Evolutionary conservation across 35 echinoderm and acorn worm genomes (phyloP), one percentile per base, ranked within the genome.

Genomic region (Patiria miniata): DNA sequence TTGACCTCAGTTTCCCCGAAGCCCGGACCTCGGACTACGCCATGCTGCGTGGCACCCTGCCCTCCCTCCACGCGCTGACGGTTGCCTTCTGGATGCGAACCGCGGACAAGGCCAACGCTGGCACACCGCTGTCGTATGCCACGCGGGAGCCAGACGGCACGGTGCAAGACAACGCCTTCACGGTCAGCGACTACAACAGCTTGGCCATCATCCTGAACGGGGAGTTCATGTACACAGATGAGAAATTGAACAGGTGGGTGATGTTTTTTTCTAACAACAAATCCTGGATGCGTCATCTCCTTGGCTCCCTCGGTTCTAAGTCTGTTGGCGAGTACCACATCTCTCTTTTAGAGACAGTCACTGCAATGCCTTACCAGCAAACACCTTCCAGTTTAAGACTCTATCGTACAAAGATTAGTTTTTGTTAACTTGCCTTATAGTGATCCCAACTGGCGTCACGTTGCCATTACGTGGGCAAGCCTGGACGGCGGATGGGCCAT

Each of bases 71-170:
- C 42, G 92, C 87, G 12, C 85, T 94, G 19, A 94, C 92, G 26
- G 1, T 94, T 5, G 36, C 92, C 9, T 90, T 94, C 42, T 94
- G 92, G 92, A 94, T 94, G 92, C 61, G 58, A 18, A 94, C 92
- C 7, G 12, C 73, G 6, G 92, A 94, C 58, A 68, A 37, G n/a
- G 26, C 30, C 7, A 89, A 85, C 40, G 77, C 79, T 8, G 92
- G 92, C 28, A 90, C 87, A 5, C 92, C 92, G 7, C 29, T 94
- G 30, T 94, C 92, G 2, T 94, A 94, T 47, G 85, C 92, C 7
- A 68, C 55, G 1, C 39, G 23, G 15, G 28, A 52, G 0, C 36
- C 52, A 17, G 83, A 68, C 40, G 87, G 69, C 6, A 55, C 37
- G 12, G 34, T 90, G 16, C 37, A 89, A 9, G 92, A 94, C 78